These are phyloP conservation scores for Teinopalpus imperialis DNA, from an alignment of 2,888 invertebrate genomes.

Conservation along the genomic window DNA sequence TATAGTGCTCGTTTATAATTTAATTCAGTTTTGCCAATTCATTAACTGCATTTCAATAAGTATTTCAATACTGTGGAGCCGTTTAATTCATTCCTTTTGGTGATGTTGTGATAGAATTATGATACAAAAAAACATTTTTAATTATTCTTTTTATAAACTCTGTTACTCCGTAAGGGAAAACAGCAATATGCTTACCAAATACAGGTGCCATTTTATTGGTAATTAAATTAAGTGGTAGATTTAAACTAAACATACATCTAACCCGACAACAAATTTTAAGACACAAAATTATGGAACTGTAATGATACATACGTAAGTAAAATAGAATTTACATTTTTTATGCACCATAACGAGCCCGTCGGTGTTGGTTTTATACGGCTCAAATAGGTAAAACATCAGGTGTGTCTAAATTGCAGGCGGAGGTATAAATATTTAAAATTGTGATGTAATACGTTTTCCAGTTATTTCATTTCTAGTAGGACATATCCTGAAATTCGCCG, in stretches of 20 bases:
- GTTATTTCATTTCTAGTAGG: not conserved
- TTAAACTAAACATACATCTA: too few relatives aligned
- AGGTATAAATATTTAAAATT: slow-evolving; percentile 73
- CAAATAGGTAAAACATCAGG: slow-evolving; percentile 63
- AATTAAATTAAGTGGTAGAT: too few relatives aligned
- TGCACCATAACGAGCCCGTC: slow-evolving; percentile 34
- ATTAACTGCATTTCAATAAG: slow-evolving; percentile 8
- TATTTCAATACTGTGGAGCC: slow-evolving; percentile 23
- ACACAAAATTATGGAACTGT: not conserved
- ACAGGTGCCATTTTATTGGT: too few relatives aligned
- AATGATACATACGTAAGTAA: slow-evolving; percentile 11
- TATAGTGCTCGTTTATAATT: slow-evolving; percentile 41
- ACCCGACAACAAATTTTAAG: too few relatives aligned
- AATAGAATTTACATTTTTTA: slow-evolving; percentile 26
- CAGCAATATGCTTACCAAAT: too few relatives aligned
- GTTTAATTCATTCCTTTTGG: too few relatives aligned
- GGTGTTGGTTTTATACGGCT: slow-evolving; percentile 26
- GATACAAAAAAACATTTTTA: too few relatives aligned
- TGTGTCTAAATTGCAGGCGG: slow-evolving; percentile 64
- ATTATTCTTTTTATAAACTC: too few relatives aligned
- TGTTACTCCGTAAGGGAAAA: too few relatives aligned
- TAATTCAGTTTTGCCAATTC: slow-evolving; percentile 33
- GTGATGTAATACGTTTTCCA: slow-evolving; percentile 41
- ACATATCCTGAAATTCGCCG: slow-evolving; percentile 11
- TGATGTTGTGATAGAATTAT: too few relatives aligned